Evolutionary conservation across 2,113 vertebrate genomes (phyloP).

Genomic region (Antennarius striatus): DNA sequence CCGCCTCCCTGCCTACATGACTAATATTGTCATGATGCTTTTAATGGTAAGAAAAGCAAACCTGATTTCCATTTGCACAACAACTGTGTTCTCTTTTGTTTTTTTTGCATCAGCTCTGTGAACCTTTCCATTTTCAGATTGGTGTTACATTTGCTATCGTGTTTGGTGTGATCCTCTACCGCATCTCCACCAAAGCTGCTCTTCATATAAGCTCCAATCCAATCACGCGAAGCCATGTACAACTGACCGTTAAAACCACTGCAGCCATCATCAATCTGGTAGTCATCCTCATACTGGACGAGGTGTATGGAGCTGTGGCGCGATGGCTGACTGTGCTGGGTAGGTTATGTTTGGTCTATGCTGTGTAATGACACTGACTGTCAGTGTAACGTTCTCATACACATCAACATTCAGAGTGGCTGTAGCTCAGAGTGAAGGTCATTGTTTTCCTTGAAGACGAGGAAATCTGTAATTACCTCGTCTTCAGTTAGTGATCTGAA

Average conservation of each 20-base stretch:
- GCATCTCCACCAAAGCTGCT: constrained; percentile 93
- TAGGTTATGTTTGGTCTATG: constrained; percentile 58
- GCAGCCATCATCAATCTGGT: constrained; percentile 98
- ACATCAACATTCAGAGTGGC: no score
- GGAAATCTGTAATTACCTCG: no score
- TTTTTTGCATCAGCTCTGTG: not conserved
- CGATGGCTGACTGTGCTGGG: constrained; percentile 95
- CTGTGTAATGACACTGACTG: no score
- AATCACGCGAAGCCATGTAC: constrained; percentile 86
- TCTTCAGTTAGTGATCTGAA: no score
- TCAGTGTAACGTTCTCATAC: no score
- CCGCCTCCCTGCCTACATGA: constrained; percentile 92
- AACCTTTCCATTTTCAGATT: constrained; percentile 75
- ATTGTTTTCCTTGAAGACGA: no score
- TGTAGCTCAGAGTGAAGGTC: no score
- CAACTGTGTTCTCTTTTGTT: not conserved
- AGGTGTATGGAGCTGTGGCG: constrained; percentile 93
- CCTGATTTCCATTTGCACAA: not conserved
- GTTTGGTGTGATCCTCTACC: constrained; percentile 95
- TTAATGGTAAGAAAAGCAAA: constrained; percentile 87
- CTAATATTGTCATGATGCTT: constrained; percentile 91
- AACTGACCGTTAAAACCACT: constrained; percentile 93
- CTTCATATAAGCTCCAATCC: constrained; percentile 92
- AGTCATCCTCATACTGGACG: constrained; percentile 96
- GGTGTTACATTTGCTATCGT: constrained; percentile 96